These are phyloP conservation scores for Osmerus mordax DNA, from an alignment of 2,113 vertebrate species.

Conservation along the genomic window DNA sequence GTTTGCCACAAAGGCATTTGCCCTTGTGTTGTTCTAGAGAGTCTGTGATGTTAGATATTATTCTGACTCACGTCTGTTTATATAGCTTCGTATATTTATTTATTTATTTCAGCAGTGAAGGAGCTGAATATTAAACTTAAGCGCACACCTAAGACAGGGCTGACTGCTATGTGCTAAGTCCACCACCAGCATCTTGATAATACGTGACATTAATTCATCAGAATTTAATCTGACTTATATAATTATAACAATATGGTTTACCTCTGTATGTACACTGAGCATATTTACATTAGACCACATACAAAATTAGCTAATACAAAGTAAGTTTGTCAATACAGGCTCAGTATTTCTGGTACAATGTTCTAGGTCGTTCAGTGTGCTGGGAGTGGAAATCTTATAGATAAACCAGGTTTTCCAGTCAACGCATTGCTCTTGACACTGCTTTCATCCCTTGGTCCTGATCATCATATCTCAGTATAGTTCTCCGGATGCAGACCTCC, in stretches of 20 bases:
- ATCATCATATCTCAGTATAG: constrained; percentile 75
- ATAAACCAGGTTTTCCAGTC: constrained; percentile 74
- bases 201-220: constrained; percentile 49
- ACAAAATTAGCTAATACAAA: constrained; percentile 37
- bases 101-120: constrained; percentile 46
- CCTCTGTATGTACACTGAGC: constrained; percentile 37
- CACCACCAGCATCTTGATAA: constrained; percentile 47
- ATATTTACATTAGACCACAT: constrained; percentile 44
- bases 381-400: constrained; percentile 68
- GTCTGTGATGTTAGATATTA: constrained; percentile 70
- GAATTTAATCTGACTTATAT: constrained; percentile 52
- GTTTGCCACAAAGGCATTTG: constrained; percentile 61
- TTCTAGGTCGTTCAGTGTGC: constrained; percentile 55
- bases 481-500: constrained; percentile 81
- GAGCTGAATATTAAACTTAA: constrained; percentile 70
- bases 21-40: constrained; percentile 61
- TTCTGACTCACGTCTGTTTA: constrained; percentile 76
- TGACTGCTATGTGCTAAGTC: constrained; percentile 34
- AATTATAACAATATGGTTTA: constrained; percentile 21
- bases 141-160: constrained; percentile 38
- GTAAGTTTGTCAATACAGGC: constrained; percentile 40
- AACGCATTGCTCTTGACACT: constrained; percentile 75
- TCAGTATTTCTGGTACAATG: constrained; percentile 33
- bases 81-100: constrained; percentile 69
- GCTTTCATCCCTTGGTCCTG: constrained; percentile 77